These are phyloP conservation scores for Poecilia velifera DNA, from an alignment of 2,797 vertebrate species.

Conservation along the genomic window DNA sequence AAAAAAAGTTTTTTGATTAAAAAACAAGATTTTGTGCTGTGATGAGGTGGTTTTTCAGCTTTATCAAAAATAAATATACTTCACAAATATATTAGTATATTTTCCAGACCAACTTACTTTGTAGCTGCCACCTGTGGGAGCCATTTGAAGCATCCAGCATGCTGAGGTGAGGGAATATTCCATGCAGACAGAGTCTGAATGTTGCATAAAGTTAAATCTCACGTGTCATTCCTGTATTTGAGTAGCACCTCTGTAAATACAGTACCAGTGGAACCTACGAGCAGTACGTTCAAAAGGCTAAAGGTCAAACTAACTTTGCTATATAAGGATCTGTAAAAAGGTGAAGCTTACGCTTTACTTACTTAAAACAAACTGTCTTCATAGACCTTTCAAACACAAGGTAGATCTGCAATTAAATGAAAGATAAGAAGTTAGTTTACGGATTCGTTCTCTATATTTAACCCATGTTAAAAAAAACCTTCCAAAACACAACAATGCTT, in stretches of 20 bases:
- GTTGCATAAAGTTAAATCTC: not conserved
- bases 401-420: not conserved
- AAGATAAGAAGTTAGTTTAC: not conserved
- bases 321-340: not conserved
- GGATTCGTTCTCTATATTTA: not conserved
- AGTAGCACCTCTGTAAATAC: not conserved
- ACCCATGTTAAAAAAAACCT: not conserved
- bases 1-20: too few species aligned
- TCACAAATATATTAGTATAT: too few species aligned
- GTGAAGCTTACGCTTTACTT: not conserved
- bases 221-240: not conserved
- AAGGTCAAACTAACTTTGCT: not conserved
- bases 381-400: too few species aligned
- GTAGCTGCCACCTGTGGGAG: not conserved
- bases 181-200: not conserved
- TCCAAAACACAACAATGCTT: not conserved
- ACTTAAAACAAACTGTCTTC: not conserved
- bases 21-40: too few species aligned
- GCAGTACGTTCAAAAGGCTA: not conserved
- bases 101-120: too few species aligned
- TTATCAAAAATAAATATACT: too few species aligned
- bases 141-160: not conserved
- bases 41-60: too few species aligned
- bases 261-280: not conserved
- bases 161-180: not conserved